Conservation (phyloP, 2,888 invertebrate species). For the Ceriagrion tenellum region DNA sequence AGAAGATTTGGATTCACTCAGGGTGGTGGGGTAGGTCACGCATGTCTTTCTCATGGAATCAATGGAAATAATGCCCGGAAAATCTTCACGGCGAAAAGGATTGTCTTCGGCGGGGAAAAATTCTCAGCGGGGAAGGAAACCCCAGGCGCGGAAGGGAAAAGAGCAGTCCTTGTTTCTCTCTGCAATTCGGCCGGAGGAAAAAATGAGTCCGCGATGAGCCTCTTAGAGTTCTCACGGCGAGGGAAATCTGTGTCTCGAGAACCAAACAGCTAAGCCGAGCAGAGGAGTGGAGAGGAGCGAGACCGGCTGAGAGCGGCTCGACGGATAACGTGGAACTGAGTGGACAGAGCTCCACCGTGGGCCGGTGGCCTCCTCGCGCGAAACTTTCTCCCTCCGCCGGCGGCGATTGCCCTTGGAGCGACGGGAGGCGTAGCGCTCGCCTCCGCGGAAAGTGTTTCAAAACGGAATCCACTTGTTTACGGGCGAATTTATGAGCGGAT, state of each 20-base stretch:
- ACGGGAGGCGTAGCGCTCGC: slow-evolving; percentile 12
- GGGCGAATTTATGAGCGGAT: neutral
- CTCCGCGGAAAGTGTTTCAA: slow-evolving; percentile 54
- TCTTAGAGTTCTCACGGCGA: slow-evolving; percentile 15
- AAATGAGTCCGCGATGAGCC: neutral
- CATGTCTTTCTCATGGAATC: neutral
- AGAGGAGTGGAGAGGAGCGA: neutral
- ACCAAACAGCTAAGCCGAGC: neutral
- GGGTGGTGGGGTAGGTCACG: neutral
- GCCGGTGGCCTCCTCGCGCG: slow-evolving; percentile 39
- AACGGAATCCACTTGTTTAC: neutral
- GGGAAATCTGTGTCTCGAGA: slow-evolving; percentile 54
- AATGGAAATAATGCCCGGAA: neutral
- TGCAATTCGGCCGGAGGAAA: neutral
- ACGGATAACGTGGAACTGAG: slow-evolving; percentile 46
- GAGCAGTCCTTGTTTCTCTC: slow-evolving; percentile 17
- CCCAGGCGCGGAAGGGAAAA: neutral
- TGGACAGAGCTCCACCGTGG: neutral
- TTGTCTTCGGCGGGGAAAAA: neutral
- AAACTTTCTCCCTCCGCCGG: slow-evolving; percentile 53
- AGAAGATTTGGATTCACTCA: neutral
- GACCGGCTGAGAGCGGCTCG: neutral
- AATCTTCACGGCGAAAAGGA: neutral
- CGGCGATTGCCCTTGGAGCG: slow-evolving; percentile 33
- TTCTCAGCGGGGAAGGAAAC: neutral